A percentile compares a stretch with the other conserved stretches of the same genome.
Conservation (phyloP, 1,140 invertebrate genomes). For the Zaprionus gabonicus region DNA sequence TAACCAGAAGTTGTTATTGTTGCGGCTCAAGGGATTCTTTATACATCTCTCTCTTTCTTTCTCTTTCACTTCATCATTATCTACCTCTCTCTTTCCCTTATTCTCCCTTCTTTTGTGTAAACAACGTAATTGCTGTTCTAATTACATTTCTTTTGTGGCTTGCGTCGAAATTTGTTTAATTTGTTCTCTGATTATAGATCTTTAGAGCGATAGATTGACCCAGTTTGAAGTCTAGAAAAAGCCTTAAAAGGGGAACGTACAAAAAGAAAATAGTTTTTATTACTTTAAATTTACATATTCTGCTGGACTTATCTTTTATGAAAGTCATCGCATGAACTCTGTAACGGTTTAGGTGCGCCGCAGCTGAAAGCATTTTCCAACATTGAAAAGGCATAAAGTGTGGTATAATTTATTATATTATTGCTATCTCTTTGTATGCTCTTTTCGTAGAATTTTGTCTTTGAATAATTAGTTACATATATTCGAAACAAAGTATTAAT, state of each 20-base stretch:
- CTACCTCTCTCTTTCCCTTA: not conserved
- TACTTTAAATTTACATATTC: constrained; percentile 19
- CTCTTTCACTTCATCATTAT: not conserved
- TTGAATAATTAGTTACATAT: not conserved
- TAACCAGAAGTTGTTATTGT: constrained; percentile 33
- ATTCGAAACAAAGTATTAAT: not conserved
- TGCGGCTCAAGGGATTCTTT: not conserved
- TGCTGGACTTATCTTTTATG: not conserved
- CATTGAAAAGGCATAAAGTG: not conserved
- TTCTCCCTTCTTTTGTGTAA: not conserved
- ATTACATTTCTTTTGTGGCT: constrained; percentile 23
- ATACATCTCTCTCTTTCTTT: not conserved
- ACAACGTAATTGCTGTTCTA: constrained; percentile 39
- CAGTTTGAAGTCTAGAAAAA: constrained; percentile 5
- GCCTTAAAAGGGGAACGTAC: constrained; percentile 12
- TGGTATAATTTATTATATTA: not conserved
- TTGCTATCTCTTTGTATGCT: not conserved
- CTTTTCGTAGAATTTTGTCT: not conserved
- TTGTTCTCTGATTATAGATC: constrained; percentile 7
- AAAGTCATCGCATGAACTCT: not conserved
- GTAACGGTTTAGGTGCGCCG: not conserved
- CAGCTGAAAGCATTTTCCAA: not conserved
- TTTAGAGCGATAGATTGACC: constrained; percentile 16
- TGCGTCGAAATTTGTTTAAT: constrained; percentile 20
- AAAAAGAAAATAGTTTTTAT: constrained; percentile 10